phyloP scores from a whole-genome alignment of 2,797 vertebrate genomes.

The Onychomys arenicola region DNA sequence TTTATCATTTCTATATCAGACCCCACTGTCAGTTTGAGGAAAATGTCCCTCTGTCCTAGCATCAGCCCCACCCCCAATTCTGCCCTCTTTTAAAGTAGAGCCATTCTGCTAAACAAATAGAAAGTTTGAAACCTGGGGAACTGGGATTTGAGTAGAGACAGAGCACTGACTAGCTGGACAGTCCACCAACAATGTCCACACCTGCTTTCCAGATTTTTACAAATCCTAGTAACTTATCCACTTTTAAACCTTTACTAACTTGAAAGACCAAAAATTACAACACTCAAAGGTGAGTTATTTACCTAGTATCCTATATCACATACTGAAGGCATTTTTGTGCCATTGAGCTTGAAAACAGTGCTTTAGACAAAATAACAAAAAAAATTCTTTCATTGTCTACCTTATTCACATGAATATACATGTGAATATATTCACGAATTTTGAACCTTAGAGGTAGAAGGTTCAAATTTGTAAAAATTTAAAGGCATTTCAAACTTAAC shows the following conservation, averaged over 20 bases:
- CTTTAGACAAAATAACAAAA: constrained; percentile 15
- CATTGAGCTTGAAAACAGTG: neutral
- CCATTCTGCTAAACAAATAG: neutral
- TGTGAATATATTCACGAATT: neutral
- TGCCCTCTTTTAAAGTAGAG: neutral
- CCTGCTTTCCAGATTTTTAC: neutral
- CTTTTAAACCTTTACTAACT: neutral
- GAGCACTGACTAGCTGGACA: neutral
- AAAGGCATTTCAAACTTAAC: no score
- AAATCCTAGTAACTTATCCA: neutral
- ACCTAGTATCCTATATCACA: neutral
- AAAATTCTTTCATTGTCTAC: neutral
- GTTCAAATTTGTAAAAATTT: no score
- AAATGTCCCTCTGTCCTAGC: neutral
- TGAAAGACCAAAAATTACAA: neutral
- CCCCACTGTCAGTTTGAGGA: neutral
- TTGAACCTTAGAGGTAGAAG: neutral
- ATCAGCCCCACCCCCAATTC: neutral
- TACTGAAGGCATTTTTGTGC: neutral
- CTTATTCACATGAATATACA: neutral
- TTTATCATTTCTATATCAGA: no score
- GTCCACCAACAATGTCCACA: neutral
- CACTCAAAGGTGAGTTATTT: neutral
- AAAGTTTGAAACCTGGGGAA: neutral
- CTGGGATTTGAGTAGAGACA: neutral